phyloP scores from a whole-genome alignment of 2,888 invertebrate species.

The Periphyllus acericola region DNA sequence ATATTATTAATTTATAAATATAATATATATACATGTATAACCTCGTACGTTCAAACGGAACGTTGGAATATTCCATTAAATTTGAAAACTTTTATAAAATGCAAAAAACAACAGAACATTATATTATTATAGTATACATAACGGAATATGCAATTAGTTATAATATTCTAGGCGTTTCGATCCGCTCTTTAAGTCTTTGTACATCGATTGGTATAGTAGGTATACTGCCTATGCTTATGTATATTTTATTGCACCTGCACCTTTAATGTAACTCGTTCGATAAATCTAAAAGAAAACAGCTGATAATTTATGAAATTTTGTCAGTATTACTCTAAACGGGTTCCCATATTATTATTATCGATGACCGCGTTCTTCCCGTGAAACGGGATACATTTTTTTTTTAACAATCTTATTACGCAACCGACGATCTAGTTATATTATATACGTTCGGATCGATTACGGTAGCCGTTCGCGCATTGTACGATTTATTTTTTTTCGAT shows the following conservation, averaged over 20 bases:
- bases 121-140: too few relatives aligned
- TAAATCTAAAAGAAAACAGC: not conserved
- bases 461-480: conserved; percentile 3
- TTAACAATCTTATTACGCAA: conserved; percentile 27
- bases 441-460: conserved; percentile 2
- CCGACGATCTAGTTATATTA: conserved; percentile 7
- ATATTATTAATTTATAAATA: too few relatives aligned
- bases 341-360: conserved; percentile 24
- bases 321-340: conserved; percentile 7
- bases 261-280: not conserved
- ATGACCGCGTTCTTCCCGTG: not conserved
- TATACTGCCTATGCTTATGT: too few relatives aligned
- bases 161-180: too few relatives aligned
- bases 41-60: too few relatives aligned
- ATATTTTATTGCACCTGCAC: not conserved
- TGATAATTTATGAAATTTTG: not conserved
- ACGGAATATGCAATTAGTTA: too few relatives aligned
- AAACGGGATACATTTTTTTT: conserved; percentile 29
- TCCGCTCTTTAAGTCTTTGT: too few relatives aligned
- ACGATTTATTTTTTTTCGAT: not conserved
- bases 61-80: too few relatives aligned
- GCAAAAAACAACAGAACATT: too few relatives aligned
- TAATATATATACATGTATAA: too few relatives aligned
- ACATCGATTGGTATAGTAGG: too few relatives aligned
- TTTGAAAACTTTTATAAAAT: too few relatives aligned